Evolutionary conservation across 2,888 invertebrate genomes (phyloP), one percentile per base, ranked within the genome.

Genomic region (Vesta saturnalis): DNA sequence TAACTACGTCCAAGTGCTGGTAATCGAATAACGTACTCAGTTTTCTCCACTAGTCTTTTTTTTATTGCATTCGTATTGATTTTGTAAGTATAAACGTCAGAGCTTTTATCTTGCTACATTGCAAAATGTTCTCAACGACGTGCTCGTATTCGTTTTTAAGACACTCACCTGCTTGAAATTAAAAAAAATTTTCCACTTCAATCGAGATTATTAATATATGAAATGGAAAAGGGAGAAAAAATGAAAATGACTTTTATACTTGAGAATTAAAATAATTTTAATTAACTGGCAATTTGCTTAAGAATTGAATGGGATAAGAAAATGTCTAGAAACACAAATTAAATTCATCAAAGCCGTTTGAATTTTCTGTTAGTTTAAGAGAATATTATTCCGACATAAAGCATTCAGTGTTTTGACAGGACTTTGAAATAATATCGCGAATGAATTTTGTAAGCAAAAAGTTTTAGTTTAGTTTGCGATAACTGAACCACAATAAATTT

Each of bases 341-440:
- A 21, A 52, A 52, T 61, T 54, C 16, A 52, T 39, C 35, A 52
- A 30, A 15, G 54, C 23, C 23, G 54, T 61, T 61, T 55, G 15
- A 21, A 39, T 30, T 46, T 56, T 49, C 30, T 59, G 56, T 60
- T 65, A 54, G 22, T 18, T 39, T 52, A 59, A 47, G 43, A 46
- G 59, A 43, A 60, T 55, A 64, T 64, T 59, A 64, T 60, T 52
- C 30, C 52, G 39, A 18, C 39, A 59, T 64, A 64, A 65, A 39
- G 19, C 58, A 14, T 35, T 30, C 30, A 2, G 46, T 65, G 65
- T 65, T 64, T 65, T 65, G 65, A 65, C 60, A 60, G 60, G 60
- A 43, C 60, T 60, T 21, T 60, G 59, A 65, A 65, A 60, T 60
- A 60, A 65, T 55, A 59, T 52, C 46, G 21, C 18, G 46, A 4